phyloP scores from a whole-genome alignment of 1,140 invertebrate species.

The Magallana gigas region DNA sequence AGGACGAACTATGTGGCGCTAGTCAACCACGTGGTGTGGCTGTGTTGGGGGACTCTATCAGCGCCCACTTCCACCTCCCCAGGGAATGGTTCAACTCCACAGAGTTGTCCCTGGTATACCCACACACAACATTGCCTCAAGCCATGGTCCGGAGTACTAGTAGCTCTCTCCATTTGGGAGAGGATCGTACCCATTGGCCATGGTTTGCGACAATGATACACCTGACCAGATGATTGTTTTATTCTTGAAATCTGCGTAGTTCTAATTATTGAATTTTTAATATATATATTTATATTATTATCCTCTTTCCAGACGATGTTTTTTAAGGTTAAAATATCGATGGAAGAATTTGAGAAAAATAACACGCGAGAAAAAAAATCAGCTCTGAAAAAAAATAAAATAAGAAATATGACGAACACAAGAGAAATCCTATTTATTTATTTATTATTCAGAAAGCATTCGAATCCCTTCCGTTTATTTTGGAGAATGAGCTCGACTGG shows the following conservation, averaged over 20 bases:
- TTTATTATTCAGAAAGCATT: constrained; percentile 71
- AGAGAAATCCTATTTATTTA: background rate
- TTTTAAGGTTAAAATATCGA: background rate
- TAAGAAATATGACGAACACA: too few species aligned
- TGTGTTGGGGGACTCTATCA: constrained; percentile 81
- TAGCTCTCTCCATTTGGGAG: too few species aligned
- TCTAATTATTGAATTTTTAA: too few species aligned
- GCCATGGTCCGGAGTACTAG: too few species aligned
- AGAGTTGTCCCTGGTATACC: constrained; percentile 71
- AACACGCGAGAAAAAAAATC: too few species aligned
- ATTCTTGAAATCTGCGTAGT: too few species aligned
- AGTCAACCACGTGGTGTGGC: constrained; percentile 77
- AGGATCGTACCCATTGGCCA: too few species aligned
- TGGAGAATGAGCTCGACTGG: constrained; percentile 82
- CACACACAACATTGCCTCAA: background rate
- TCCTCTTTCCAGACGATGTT: background rate
- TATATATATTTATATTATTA: too few species aligned
- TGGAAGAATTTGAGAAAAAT: too few species aligned
- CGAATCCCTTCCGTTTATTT: constrained; percentile 74
- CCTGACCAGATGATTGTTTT: too few species aligned
- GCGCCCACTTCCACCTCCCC: constrained; percentile 82
- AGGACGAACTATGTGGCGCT: constrained; percentile 78
- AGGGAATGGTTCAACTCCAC: constrained; percentile 79
- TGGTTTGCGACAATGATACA: too few species aligned
- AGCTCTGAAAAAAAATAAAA: too few species aligned